Percentiles rank a stretch among this genome's conserved stretches.
Conservation (phyloP, 2,888 invertebrate genomes). For the Sphaerophoria taeniata region DNA sequence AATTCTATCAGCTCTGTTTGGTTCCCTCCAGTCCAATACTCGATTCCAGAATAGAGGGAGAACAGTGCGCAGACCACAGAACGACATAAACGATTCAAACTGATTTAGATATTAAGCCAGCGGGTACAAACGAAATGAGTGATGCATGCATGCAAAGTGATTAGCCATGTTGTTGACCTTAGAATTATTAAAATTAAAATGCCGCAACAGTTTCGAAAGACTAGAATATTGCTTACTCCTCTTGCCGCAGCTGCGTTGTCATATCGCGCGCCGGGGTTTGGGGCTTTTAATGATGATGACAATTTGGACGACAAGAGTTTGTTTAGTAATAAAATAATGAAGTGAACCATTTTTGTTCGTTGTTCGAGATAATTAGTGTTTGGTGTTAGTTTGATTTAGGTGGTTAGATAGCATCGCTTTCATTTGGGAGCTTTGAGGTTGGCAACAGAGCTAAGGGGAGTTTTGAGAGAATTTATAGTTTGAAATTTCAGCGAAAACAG, state of each 20-base stretch:
- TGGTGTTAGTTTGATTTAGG: neutral
- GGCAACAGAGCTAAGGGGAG: neutral
- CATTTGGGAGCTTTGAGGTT: neutral
- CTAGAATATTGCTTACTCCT: too few species aligned
- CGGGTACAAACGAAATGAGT: slow-evolving; percentile 52
- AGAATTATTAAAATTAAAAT: slow-evolving; percentile 55
- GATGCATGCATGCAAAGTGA: slow-evolving; percentile 70
- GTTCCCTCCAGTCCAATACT: neutral
- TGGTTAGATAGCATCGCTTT: neutral
- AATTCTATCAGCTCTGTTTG: slow-evolving; percentile 17
- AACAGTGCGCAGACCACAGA: slow-evolving; percentile 2
- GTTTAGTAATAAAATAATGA: neutral
- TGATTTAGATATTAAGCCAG: slow-evolving; percentile 60
- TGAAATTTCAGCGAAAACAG: too few species aligned
- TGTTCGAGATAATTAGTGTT: neutral
- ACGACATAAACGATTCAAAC: slow-evolving; percentile 18
- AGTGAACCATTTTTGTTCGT: neutral
- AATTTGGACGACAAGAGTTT: neutral
- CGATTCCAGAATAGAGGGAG: slow-evolving; percentile 2
- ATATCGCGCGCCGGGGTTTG: too few species aligned
- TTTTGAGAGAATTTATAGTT: neutral
- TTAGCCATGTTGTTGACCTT: slow-evolving; percentile 69
- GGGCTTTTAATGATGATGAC: too few species aligned
- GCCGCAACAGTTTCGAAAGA: neutral
- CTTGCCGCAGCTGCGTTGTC: too few species aligned